Conservation (phyloP, 2,113 vertebrate genomes). For the Mus musculus region DNA sequence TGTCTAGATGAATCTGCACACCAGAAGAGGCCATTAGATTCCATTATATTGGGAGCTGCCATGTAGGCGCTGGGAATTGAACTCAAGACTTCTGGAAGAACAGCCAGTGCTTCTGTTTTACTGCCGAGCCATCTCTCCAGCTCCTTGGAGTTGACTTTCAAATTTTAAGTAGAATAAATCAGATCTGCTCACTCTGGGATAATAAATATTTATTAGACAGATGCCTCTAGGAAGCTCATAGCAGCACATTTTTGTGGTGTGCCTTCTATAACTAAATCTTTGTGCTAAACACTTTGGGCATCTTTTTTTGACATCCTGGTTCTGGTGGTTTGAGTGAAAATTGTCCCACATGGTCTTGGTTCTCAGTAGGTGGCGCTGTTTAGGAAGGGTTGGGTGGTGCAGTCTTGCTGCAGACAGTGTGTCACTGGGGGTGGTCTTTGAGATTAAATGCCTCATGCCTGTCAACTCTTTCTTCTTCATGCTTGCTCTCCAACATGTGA, state of each 20-base stretch:
- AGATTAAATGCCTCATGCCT: not conserved
- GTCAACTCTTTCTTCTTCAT: not conserved
- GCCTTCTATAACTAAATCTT: not conserved
- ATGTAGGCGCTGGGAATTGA: not conserved
- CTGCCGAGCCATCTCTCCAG: no score
- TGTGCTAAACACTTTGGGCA: not conserved
- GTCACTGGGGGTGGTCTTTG: not conserved
- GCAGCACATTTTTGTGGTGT: not conserved
- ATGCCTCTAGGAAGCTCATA: not conserved
- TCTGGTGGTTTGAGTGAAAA: not conserved
- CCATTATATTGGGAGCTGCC: no score
- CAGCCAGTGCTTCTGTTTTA: no score
- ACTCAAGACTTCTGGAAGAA: not conserved
- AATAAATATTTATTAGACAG: constrained; percentile 4
- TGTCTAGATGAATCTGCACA: no score
- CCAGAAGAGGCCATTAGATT: no score
- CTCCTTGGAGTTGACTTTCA: not conserved
- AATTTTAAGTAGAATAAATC: constrained; percentile 50
- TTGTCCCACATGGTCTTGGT: not conserved
- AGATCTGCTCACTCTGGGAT: not conserved
- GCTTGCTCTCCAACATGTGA: not conserved
- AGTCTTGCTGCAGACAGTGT: not conserved
- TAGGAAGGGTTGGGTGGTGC: not conserved
- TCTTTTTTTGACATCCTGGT: not conserved
- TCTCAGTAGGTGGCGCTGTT: not conserved